Evolutionary conservation across 2,113 vertebrate genomes (phyloP).

Genomic region (Grammomys dolichurus): DNA sequence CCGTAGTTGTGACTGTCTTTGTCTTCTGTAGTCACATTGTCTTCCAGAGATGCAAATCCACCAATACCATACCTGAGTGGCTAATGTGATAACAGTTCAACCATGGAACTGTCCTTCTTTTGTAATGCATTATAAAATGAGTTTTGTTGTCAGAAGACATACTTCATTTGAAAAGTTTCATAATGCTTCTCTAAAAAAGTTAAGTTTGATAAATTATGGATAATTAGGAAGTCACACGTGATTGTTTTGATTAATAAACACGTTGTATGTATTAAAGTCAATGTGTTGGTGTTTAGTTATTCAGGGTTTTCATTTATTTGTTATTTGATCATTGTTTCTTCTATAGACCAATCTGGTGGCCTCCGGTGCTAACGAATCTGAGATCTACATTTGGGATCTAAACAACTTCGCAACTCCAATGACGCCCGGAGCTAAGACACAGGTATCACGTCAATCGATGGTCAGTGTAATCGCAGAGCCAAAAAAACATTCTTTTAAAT

Average conservation of each 20-base stretch:
- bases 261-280: not conserved
- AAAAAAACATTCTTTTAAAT: slow-evolving; percentile 3
- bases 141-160: not conserved
- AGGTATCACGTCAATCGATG: slow-evolving; percentile 87
- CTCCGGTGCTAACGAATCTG: slow-evolving; percentile 98
- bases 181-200: not conserved
- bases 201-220: slow-evolving; percentile 3
- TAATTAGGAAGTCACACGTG: not conserved
- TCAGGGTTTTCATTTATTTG: slow-evolving; percentile 38
- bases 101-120: not conserved
- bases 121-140: not conserved
- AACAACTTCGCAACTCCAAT: slow-evolving; percentile 97
- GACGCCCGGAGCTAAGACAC: slow-evolving; percentile 97
- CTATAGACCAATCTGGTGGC: slow-evolving; percentile 95
- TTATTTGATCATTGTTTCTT: slow-evolving; percentile 63
- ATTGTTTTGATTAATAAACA: slow-evolving; percentile 54
- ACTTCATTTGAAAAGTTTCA: slow-evolving; percentile 13
- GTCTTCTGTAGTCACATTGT: not conserved
- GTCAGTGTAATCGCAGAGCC: not conserved
- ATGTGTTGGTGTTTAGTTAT: slow-evolving; percentile 10
- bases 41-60: slow-evolving; percentile 24
- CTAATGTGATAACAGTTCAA: not conserved
- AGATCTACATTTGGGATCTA: slow-evolving; percentile 99
- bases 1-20: not conserved
- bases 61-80: not conserved